Conservation (phyloP, 1,140 invertebrate genomes). For the Chlorops oryzae region DNA sequence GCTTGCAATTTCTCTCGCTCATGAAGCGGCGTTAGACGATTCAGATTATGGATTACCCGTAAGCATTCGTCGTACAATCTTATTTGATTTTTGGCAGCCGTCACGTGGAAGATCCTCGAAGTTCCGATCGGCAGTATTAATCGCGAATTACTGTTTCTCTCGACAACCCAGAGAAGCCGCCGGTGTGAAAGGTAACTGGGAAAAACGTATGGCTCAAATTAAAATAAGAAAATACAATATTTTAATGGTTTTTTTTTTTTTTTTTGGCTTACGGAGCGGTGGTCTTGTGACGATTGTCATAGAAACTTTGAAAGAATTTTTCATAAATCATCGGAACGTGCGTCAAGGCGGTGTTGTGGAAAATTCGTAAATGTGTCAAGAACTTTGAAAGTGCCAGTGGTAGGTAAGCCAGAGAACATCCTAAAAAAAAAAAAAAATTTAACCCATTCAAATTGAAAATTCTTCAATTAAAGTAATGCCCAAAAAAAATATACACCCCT, state of each 20-base stretch:
- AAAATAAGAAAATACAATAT: constrained; percentile 5
- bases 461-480: too few relatives aligned
- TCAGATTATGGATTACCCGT: constrained; percentile 29
- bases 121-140: constrained; percentile 35
- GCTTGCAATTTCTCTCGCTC: constrained; percentile 29
- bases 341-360: constrained; percentile 41
- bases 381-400: constrained; percentile 43
- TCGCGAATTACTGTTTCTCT: constrained; percentile 25
- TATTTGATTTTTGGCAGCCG: constrained; percentile 33
- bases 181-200: constrained; percentile 2
- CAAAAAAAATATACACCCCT: too few relatives aligned
- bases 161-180: constrained; percentile 29
- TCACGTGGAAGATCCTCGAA: constrained; percentile 30
- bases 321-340: constrained; percentile 45
- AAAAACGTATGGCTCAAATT: constrained; percentile 2
- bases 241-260: not conserved
- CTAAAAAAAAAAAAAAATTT: constrained; percentile 15
- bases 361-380: constrained; percentile 41
- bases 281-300: constrained; percentile 30
- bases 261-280: constrained; percentile 27
- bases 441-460: too few relatives aligned
- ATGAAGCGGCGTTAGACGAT: constrained; percentile 28
- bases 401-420: constrained; percentile 36
- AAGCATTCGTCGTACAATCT: constrained; percentile 40
- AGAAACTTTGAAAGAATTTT: constrained; percentile 39